Conservation (phyloP, 2,888 invertebrate genomes). For the Physocephala rufipes region DNA sequence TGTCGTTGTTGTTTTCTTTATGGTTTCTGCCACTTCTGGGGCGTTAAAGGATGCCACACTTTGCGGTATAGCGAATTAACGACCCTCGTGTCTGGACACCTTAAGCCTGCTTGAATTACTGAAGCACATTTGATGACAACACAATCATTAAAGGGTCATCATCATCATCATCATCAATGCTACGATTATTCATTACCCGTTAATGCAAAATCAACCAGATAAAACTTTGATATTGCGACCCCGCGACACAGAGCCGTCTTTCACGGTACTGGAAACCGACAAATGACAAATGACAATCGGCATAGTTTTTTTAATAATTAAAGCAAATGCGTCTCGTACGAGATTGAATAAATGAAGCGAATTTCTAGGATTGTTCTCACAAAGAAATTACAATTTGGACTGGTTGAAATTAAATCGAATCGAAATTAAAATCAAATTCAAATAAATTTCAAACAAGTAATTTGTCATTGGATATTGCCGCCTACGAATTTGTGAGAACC, state of each 20-base stretch:
- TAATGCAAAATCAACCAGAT: conserved; percentile 49
- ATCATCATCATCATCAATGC: background rate
- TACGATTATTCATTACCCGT: conserved; percentile 48
- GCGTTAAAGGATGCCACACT: conserved; percentile 29
- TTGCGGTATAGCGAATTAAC: conserved; percentile 8
- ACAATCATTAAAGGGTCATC: background rate
- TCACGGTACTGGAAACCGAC: background rate
- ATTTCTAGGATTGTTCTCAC: background rate
- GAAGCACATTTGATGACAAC: no score
- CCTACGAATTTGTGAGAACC: no score
- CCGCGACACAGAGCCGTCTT: no score
- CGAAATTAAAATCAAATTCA: background rate
- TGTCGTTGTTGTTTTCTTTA: background rate
- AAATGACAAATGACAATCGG: background rate
- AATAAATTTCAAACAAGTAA: conserved; percentile 1
- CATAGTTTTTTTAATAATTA: conserved; percentile 21
- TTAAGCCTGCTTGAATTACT: no score
- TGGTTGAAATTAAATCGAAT: background rate
- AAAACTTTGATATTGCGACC: background rate
- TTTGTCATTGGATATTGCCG: background rate
- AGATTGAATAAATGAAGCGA: conserved; percentile 22
- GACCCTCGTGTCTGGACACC: background rate
- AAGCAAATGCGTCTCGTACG: conserved; percentile 48
- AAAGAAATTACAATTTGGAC: no score
- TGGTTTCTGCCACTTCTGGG: background rate